Percentiles rank a stretch among this genome's conserved stretches.
phyloP scores from a whole-genome alignment of 1,140 invertebrate species.

The Nasonia giraulti region DNA sequence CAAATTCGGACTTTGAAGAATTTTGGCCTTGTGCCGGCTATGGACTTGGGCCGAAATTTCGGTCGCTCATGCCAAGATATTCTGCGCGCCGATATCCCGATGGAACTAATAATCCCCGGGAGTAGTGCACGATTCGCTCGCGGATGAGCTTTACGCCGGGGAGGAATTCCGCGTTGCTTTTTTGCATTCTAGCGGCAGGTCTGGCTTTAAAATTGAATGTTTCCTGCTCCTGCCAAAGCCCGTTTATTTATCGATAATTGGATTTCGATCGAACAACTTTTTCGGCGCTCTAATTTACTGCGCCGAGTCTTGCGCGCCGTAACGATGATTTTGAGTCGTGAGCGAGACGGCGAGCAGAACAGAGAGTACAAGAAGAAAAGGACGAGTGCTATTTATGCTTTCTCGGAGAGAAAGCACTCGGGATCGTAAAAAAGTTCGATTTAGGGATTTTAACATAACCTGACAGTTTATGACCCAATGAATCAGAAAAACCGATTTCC shows the following conservation, averaged over 20 bases:
- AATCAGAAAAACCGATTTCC: conserved; percentile 53
- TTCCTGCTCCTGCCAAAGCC: background rate
- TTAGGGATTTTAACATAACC: conserved; percentile 52
- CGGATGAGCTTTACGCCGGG: background rate
- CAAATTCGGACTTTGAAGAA: conserved; percentile 25
- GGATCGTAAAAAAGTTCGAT: conserved; percentile 53
- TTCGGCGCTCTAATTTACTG: conserved; percentile 48
- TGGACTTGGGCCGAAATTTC: conserved; percentile 23
- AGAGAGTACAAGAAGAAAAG: background rate
- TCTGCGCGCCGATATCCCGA: background rate
- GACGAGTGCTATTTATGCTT: conserved; percentile 44
- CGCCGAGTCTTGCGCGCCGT: background rate
- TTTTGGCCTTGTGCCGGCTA: conserved; percentile 27
- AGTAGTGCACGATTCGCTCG: background rate
- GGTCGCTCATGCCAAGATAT: conserved; percentile 9
- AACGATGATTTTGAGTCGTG: background rate
- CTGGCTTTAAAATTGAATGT: conserved; percentile 43
- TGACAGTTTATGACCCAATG: conserved; percentile 52
- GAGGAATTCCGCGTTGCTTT: background rate
- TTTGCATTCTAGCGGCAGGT: background rate
- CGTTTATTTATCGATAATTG: conserved; percentile 49
- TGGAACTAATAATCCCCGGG: conserved; percentile 27
- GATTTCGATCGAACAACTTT: conserved; percentile 45
- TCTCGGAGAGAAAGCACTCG: conserved; percentile 39
- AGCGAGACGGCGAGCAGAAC: background rate